These are phyloP conservation scores for Papilio xuthus DNA, from an alignment of 1,140 invertebrate species.

Conservation along the genomic window DNA sequence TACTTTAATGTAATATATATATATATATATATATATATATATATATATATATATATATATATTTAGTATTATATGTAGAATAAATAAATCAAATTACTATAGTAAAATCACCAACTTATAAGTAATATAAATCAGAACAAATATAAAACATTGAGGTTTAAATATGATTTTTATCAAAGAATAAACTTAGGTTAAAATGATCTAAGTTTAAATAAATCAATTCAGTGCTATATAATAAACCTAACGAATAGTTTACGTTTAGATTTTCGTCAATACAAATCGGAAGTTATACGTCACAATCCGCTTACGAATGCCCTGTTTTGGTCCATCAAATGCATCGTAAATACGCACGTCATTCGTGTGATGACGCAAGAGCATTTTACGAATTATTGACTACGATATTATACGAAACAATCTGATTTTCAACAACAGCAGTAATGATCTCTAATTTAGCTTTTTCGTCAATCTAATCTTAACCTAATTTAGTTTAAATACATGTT, in stretches of 20 bases:
- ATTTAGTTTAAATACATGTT: background rate
- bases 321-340: slow-evolving; percentile 14
- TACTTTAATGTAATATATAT: too few species aligned
- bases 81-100: too few species aligned
- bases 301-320: slow-evolving; percentile 7
- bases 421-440: background rate
- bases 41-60: too few species aligned
- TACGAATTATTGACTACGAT: slow-evolving; percentile 10
- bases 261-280: background rate
- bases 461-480: background rate
- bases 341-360: slow-evolving; percentile 10
- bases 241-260: background rate
- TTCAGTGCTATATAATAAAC: background rate
- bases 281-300: slow-evolving; percentile 7
- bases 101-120: too few species aligned
- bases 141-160: too few species aligned
- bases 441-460: too few species aligned
- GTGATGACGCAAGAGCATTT: slow-evolving; percentile 6
- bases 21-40: too few species aligned
- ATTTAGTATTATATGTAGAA: too few species aligned
- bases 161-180: too few species aligned
- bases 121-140: too few species aligned
- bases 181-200: too few species aligned
- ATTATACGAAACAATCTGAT: background rate
- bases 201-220: too few species aligned